phyloP scores from a whole-genome alignment of 2,888 invertebrate genomes.

The Drosophila gaucha region DNA sequence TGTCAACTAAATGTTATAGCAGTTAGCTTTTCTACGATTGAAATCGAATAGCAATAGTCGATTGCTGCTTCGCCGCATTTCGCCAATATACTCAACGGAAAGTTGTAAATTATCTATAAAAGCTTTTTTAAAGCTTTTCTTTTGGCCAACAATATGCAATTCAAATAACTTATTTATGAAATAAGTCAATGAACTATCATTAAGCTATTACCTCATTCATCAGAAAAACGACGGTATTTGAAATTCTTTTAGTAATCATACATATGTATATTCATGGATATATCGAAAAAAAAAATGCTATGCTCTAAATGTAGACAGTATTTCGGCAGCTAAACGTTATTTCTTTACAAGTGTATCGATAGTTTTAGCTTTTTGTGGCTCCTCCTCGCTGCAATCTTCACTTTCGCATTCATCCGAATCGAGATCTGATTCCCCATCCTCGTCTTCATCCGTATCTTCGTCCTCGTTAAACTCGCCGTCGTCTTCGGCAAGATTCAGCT shows the following conservation, averaged over 20 bases:
- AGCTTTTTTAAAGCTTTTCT: conserved; percentile 20
- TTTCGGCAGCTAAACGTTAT: conserved; percentile 1
- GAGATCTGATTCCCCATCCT: conserved; percentile 43
- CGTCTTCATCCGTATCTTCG: conserved; percentile 55
- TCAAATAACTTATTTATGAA: not conserved
- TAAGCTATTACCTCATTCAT: no score
- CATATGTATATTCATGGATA: not conserved
- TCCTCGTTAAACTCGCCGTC: conserved; percentile 75
- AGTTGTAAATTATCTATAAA: not conserved
- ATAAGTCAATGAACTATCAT: not conserved
- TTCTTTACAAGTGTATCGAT: conserved; percentile 4
- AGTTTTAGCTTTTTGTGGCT: conserved; percentile 14
- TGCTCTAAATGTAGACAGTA: conserved; percentile 4
- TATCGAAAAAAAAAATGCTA: not conserved
- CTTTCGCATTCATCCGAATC: conserved; percentile 53
- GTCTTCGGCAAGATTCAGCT: conserved; percentile 84
- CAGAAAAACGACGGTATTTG: no score
- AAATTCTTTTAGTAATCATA: not conserved
- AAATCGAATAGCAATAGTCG: conserved; percentile 4
- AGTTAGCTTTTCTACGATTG: not conserved
- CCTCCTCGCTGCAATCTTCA: conserved; percentile 21
- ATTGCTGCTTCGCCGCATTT: conserved; percentile 10
- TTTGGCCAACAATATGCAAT: not conserved
- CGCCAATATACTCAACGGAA: conserved; percentile 3
- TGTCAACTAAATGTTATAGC: not conserved